Evolutionary conservation across 2,113 vertebrate genomes (phyloP), one percentile per base, ranked within the genome.

Genomic region (Myrmophylax atrothorax): DNA sequence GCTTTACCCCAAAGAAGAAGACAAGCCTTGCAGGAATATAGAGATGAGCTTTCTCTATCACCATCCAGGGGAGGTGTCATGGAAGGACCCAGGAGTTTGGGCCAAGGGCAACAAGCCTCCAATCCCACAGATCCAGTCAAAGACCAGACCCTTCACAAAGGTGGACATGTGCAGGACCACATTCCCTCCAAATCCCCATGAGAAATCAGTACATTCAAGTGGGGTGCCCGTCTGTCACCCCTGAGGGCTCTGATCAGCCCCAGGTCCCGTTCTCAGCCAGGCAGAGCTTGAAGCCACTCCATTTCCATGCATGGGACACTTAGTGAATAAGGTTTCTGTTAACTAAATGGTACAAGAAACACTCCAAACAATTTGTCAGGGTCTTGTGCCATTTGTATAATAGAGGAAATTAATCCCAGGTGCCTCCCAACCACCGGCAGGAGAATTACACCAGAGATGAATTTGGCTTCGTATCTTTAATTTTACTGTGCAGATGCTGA

Each of bases 401-500:
- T n/a, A 47, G 87, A 84, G 74, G 67, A 78, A 83, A 94, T 94
- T 58, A 88, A 94, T 96, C 80, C 95, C 83, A 84, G 68, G 92
- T 90, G 77, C 46, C 63, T 67, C 58, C 69, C 0, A 0, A 74
- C 46, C 77, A 5, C 92, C 62, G 93, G 76, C 90, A 93, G 77
- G 90, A 75, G 73, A 35, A 53, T 92, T 82, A 63, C 86, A n/a
- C 64, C 83, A 92, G 68, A 95, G 89, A 94, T 83, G 35, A 91
- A 97, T 96, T 86, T 91, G 82, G 42, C 69, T 93, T 66, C 11
- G 0, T 63, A 29, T 33, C 67, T 90, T 93, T 94, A 93, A 94
- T 93, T 97, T 93, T 81, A 49, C 86, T 40, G 64, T 80, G 86
- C 87, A 62, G 62, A 37, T 7, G 1, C 86, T 1, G 28, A 86